Base-by-base conservation (phyloP, 2,888 invertebrate species). In the Ganaspis brasiliensis region DNA sequence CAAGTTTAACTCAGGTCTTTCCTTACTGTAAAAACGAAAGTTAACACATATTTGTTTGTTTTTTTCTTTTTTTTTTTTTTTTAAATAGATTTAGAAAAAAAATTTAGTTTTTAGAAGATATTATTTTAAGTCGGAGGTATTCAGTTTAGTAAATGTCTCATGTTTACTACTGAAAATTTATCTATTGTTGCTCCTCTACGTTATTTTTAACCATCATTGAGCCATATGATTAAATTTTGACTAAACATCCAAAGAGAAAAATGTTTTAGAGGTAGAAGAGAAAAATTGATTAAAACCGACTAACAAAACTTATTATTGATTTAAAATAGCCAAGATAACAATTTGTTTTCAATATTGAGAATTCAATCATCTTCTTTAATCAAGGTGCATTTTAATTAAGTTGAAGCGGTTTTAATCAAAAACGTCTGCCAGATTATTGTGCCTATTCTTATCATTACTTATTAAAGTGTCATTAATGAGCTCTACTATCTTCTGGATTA, bases 381-480 rank as follows among this genome's bases (percentile, higher is more conserved):
- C 6, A 14, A 2, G 40, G 12, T n/a, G n/a, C n/a, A 4, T 67
- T 21, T 45, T 67, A 45, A 67, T 67, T 40, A 24, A 45, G 2
- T 19, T 67, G 21, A 26, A 37, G 21, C 21, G 67, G 45, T 67
- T 67, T 67, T 45, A 67, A 67, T 45, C 67, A 63, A 16, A 63
- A 59, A 1, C 14, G 31, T 31, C 57, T 26, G 52, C n/a, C 52
- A 59, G 26, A 31, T 26, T 59, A 79, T 82, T 85, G 82, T 79
- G 76, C 78, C 77, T 84, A 82, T 81, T 77, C 81, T 82, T 81
- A 83, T 76, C 76, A 80, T 77, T 72, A 78, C 76, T 79, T 45
- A 52, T 16, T 45, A 45, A 67, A 67, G 40, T 37, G 24, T 67
- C 40, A 67, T 40, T 26, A 37, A 14, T 45, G n/a, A 45, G 45